These are phyloP conservation scores for Amblyjoppa fuscipennis DNA, from an alignment of 2,888 invertebrate genomes.

Conservation along the genomic window DNA sequence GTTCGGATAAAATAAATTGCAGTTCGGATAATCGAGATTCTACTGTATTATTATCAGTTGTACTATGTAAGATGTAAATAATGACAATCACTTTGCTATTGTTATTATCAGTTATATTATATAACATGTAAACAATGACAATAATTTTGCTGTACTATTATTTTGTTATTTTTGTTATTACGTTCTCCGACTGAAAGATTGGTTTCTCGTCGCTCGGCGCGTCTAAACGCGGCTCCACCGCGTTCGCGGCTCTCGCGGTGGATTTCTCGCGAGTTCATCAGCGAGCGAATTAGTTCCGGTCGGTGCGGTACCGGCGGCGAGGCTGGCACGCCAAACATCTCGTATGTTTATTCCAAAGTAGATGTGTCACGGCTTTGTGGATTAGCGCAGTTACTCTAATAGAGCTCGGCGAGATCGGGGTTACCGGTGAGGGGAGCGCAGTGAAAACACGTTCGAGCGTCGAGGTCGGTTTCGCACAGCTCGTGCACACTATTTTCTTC, in stretches of 20 bases:
- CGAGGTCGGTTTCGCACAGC: constrained; percentile 52
- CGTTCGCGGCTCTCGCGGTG: background rate
- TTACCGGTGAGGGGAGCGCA: constrained; percentile 16
- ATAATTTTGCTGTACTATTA: too few species aligned
- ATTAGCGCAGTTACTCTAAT: constrained; percentile 63
- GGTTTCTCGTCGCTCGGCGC: background rate
- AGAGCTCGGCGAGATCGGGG: constrained; percentile 42
- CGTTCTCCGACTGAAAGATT: background rate
- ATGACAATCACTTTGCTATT: too few species aligned
- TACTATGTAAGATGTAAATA: too few species aligned
- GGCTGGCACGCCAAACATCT: constrained; percentile 19
- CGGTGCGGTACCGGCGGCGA: constrained; percentile 6
- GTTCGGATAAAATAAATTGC: too few species aligned
- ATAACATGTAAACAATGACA: too few species aligned
- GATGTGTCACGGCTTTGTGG: constrained; percentile 59
- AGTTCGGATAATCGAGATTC: too few species aligned
- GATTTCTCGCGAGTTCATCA: constrained; percentile 7
- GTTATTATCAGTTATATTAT: too few species aligned
- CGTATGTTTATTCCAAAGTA: constrained; percentile 33
- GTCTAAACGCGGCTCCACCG: background rate
- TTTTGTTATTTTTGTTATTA: background rate
- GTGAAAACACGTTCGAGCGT: constrained; percentile 28
- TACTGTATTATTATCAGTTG: too few species aligned
- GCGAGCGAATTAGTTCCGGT: constrained; percentile 49
- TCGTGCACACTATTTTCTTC: constrained; percentile 7